Conservation (phyloP, 2,113 vertebrate species). For the Xenotilapia caudafasciata region DNA sequence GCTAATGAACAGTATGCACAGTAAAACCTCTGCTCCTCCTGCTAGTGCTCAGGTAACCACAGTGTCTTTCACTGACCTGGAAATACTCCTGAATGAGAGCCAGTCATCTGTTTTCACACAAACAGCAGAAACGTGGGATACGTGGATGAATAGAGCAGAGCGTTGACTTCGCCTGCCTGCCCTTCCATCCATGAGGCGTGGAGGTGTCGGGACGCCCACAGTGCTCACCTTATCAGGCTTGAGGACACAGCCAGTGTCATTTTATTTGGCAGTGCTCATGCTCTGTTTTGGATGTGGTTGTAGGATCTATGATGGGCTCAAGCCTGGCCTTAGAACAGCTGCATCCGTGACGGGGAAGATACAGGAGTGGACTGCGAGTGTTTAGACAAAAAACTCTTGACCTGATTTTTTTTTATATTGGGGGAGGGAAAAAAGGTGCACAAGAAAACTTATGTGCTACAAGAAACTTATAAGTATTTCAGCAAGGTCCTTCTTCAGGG, state of each 20-base stretch:
- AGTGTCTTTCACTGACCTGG: slow-evolving; percentile 18
- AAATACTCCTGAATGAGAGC: slow-evolving; percentile 10
- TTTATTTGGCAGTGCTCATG: slow-evolving; percentile 23
- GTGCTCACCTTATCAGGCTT: slow-evolving; percentile 29
- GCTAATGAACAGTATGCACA: neutral
- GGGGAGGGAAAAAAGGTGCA: neutral
- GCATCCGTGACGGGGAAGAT: neutral
- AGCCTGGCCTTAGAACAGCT: neutral
- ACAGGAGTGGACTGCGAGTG: neutral
- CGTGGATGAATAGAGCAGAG: neutral
- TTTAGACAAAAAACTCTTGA: neutral
- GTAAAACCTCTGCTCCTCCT: neutral
- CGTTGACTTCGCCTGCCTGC: neutral
- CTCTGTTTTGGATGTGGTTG: slow-evolving; percentile 21
- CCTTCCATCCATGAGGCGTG: slow-evolving; percentile 5
- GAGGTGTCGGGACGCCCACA: slow-evolving; percentile 26
- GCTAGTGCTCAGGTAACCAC: neutral
- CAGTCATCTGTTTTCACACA: neutral
- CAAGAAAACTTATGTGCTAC: neutral
- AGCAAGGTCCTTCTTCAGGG: neutral
- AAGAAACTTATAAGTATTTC: neutral
- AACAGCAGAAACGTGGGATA: neutral
- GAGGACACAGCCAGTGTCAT: slow-evolving; percentile 44
- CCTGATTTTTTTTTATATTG: neutral
- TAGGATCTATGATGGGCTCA: neutral